A percentile compares a stretch with the other conserved stretches of the same genome.
These are phyloP conservation scores for Notothenia coriiceps DNA, from an alignment of 2,113 vertebrate species.

Conservation along the genomic window DNA sequence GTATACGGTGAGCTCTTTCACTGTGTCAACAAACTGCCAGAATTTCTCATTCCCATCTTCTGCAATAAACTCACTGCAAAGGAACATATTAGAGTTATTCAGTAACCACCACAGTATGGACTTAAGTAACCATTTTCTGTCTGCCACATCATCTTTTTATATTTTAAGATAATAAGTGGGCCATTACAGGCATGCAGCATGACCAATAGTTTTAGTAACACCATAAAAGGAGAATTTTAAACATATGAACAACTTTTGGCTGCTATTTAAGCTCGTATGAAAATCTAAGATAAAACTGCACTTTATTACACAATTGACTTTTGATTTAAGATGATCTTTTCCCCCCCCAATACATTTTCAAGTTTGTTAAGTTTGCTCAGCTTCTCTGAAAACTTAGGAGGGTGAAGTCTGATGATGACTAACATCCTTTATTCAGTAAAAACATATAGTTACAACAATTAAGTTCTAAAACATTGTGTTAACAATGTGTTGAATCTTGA, in stretches of 20 bases:
- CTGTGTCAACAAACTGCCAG: constrained; percentile 98
- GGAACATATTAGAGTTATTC: constrained; percentile 4
- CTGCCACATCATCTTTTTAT: neutral
- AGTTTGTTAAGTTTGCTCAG: too few species aligned
- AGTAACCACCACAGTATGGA: constrained; percentile 3
- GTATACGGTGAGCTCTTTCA: constrained; percentile 93
- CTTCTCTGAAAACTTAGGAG: too few species aligned
- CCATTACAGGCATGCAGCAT: neutral
- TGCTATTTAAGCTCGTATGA: neutral
- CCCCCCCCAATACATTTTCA: neutral
- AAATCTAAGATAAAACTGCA: neutral
- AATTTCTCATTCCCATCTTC: constrained; percentile 97
- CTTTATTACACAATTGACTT: neutral
- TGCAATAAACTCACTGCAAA: constrained; percentile 93
- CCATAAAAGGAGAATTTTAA: neutral
- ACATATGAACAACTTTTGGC: neutral
- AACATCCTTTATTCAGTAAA: too few species aligned
- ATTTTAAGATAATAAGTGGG: neutral
- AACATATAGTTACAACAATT: too few species aligned
- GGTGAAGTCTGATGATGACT: too few species aligned
- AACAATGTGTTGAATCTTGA: too few species aligned
- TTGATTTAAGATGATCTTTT: neutral
- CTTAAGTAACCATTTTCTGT: neutral
- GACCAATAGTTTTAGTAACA: neutral
- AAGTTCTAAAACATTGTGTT: too few species aligned